Conservation (phyloP, 2,797 vertebrate genomes). For the Gallinago nigripennis region DNA sequence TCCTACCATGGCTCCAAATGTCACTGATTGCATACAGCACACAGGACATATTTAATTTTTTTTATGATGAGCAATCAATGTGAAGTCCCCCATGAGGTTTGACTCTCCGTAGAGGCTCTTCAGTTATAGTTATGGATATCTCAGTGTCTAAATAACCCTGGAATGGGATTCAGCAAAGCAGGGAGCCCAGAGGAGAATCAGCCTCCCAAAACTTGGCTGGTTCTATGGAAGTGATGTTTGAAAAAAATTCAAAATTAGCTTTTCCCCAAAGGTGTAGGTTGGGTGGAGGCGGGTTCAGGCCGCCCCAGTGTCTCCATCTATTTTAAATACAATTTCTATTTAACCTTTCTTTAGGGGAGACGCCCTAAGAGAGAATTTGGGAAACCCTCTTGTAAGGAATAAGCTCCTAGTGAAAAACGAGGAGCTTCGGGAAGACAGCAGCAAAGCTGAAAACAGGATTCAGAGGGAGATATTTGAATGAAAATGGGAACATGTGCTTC, state of each 20-base stretch:
- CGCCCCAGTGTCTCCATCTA: not conserved
- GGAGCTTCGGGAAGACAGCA: not conserved
- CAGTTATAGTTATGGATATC: not conserved
- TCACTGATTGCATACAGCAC: not conserved
- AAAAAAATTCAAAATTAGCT: not conserved
- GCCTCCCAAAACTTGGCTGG: not conserved
- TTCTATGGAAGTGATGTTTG: not conserved
- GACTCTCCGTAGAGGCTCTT: not conserved
- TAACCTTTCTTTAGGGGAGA: not conserved
- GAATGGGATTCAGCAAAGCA: not conserved
- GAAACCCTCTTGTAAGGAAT: not conserved
- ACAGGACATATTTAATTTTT: not conserved
- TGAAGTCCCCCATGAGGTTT: not conserved
- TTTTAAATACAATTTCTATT: not conserved
- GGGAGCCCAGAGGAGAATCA: not conserved
- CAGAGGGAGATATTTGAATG: not conserved
- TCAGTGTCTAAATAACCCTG: not conserved
- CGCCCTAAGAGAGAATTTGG: not conserved
- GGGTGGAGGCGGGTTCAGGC: accelerated
- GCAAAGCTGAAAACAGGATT: not conserved
- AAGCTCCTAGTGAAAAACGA: not conserved
- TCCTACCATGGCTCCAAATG: not conserved
- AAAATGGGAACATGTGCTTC: not conserved
- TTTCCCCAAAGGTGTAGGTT: not conserved
- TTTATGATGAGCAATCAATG: not conserved